Conservation (phyloP, 2,113 vertebrate species). For the Nesospiza acunhae region DNA sequence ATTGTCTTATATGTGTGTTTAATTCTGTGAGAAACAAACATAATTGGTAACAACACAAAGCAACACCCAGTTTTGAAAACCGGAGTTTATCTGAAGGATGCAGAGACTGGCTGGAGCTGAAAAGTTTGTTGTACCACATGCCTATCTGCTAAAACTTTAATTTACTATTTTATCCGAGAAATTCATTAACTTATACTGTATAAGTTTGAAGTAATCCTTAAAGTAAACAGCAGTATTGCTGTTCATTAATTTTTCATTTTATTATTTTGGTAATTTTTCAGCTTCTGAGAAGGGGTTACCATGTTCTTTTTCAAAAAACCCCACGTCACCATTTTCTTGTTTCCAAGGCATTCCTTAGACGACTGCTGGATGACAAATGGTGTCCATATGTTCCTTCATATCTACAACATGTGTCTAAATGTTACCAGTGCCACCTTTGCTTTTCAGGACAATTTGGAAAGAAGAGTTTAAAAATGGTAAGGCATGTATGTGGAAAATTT, state of each 20-base stretch:
- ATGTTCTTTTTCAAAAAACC: not conserved
- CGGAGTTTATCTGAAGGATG: not conserved
- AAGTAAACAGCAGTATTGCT: not conserved
- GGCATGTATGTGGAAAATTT: not conserved
- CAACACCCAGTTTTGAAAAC: not conserved
- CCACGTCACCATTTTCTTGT: not conserved
- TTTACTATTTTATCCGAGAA: not conserved
- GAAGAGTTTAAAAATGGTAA: not conserved
- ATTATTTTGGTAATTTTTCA: not conserved
- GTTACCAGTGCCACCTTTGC: not conserved
- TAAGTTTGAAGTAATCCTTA: not conserved
- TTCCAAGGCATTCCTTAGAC: not conserved
- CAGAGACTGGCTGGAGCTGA: not conserved
- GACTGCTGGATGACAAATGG: not conserved
- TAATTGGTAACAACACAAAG: not conserved
- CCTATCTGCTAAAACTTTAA: not conserved
- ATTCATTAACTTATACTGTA: rapidly evolving
- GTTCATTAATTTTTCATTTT: not conserved
- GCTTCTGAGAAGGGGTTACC: not conserved
- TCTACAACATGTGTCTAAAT: not conserved
- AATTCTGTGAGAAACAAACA: not conserved
- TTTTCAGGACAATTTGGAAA: not conserved
- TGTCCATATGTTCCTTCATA: not conserved
- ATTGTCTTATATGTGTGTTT: not conserved
- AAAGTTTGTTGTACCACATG: not conserved